Evolutionary conservation across 1,140 invertebrate genomes (phyloP).

Genomic region (Pogonognathellus flavescens): DNA sequence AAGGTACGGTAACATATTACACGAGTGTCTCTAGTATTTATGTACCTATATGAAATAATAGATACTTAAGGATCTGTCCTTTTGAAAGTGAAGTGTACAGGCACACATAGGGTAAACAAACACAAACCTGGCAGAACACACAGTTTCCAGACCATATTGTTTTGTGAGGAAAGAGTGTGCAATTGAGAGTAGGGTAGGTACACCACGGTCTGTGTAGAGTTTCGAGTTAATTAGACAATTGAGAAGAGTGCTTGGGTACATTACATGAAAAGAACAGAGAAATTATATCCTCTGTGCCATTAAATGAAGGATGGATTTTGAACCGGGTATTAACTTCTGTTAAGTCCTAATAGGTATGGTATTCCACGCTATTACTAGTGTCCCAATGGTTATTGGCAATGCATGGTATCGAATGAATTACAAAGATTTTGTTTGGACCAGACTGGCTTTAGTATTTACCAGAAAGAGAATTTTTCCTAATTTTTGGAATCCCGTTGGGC

Average conservation of each 20-base stretch:
- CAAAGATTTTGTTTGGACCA: constrained; percentile 3
- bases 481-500: constrained; percentile 48
- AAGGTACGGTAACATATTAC: not conserved
- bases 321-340: constrained; percentile 25
- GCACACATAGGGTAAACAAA: constrained; percentile 10
- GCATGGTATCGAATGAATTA: constrained; percentile 38
- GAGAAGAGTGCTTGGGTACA: constrained; percentile 47
- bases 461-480: constrained; percentile 54
- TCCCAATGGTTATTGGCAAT: not conserved
- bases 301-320: constrained; percentile 39
- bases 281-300: not conserved
- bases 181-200: not conserved
- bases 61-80: constrained; percentile 24
- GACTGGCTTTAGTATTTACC: not conserved
- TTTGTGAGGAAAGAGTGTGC: not conserved
- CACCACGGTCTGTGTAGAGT: not conserved
- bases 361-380: constrained; percentile 11
- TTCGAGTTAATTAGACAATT: constrained; percentile 63
- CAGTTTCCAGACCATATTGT: not conserved
- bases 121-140: not conserved
- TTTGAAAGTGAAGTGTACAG: constrained; percentile 11
- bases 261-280: constrained; percentile 15
- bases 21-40: not conserved
- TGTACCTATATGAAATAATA: constrained; percentile 21
- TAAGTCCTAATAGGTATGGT: constrained; percentile 32